A percentile compares a stretch with the other conserved stretches of the same genome.
Evolutionary conservation across 2,797 vertebrate genomes (phyloP).

Genomic region (Onychomys leucogaster): DNA sequence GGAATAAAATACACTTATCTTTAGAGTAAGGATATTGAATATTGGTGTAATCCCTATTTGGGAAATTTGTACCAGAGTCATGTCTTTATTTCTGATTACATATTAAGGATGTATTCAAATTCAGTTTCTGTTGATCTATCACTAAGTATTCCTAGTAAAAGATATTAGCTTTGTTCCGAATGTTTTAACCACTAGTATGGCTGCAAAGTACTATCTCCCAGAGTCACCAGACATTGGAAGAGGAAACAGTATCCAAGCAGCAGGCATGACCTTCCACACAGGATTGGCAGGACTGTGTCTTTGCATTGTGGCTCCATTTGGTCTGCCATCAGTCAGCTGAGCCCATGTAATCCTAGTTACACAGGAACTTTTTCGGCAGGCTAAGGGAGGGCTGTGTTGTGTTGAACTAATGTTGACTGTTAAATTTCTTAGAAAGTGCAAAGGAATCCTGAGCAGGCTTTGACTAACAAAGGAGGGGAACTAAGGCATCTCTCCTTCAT

Average conservation of each 20-base stretch:
- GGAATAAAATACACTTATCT: conserved; percentile 80
- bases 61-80: conserved; percentile 81
- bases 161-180: conserved; percentile 81
- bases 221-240: conserved; percentile 57
- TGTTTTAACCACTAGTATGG: conserved; percentile 83
- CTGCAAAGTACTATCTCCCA: conserved; percentile 68
- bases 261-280: conserved; percentile 85
- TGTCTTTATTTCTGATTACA: conserved; percentile 78
- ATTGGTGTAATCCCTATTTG: conserved; percentile 72
- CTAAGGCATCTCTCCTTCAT: background rate
- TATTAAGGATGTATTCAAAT: conserved; percentile 79
- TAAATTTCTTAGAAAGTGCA: conserved; percentile 8
- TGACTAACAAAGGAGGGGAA: background rate
- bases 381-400: background rate
- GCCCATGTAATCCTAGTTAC: background rate
- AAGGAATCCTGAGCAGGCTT: background rate
- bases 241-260: conserved; percentile 83
- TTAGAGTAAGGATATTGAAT: conserved; percentile 82
- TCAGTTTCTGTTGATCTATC: conserved; percentile 81
- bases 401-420: background rate
- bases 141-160: conserved; percentile 82
- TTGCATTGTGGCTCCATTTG: background rate
- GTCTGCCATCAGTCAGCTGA: background rate
- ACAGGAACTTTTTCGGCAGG: background rate
- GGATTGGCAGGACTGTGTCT: background rate